phyloP scores from a whole-genome alignment of 2,888 invertebrate genomes.

The Prosopocoilus inquinatus region DNA sequence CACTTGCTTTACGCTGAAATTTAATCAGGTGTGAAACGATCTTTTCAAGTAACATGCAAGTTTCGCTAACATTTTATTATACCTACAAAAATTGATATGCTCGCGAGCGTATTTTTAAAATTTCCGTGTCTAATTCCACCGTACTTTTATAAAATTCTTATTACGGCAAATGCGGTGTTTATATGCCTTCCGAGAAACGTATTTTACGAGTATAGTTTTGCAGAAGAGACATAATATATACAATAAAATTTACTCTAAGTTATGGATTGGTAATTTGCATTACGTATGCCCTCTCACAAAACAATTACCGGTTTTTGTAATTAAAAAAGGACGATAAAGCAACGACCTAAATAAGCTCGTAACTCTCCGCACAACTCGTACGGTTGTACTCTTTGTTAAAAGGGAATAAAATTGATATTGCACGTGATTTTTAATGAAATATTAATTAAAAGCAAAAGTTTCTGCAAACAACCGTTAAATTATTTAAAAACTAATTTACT shows the following conservation, averaged over 20 bases:
- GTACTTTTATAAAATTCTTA: background rate
- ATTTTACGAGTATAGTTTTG: conserved; percentile 39
- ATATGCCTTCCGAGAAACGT: conserved; percentile 33
- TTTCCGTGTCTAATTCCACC: too few relatives aligned
- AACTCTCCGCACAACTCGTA: too few relatives aligned
- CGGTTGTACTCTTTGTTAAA: too few relatives aligned
- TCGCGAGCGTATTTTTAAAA: too few relatives aligned
- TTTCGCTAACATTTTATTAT: too few relatives aligned
- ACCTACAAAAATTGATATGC: too few relatives aligned
- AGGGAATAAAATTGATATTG: too few relatives aligned
- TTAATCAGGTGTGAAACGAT: conserved; percentile 22
- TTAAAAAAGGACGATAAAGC: conserved; percentile 1
- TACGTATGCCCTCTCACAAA: conserved; percentile 47
- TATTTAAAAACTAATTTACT: background rate
- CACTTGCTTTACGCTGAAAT: conserved; percentile 12
- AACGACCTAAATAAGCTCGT: too few relatives aligned
- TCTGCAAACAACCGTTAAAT: background rate
- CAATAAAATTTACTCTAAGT: conserved; percentile 37
- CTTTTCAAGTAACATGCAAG: conserved; percentile 13
- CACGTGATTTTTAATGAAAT: too few relatives aligned
- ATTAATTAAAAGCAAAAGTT: background rate
- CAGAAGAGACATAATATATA: conserved; percentile 42
- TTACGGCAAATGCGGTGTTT: conserved; percentile 22
- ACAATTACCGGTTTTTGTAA: conserved; percentile 35
- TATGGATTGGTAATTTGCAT: conserved; percentile 43